Base-by-base conservation (phyloP, 1,140 invertebrate genomes). In the Caerostris extrusa region DNA sequence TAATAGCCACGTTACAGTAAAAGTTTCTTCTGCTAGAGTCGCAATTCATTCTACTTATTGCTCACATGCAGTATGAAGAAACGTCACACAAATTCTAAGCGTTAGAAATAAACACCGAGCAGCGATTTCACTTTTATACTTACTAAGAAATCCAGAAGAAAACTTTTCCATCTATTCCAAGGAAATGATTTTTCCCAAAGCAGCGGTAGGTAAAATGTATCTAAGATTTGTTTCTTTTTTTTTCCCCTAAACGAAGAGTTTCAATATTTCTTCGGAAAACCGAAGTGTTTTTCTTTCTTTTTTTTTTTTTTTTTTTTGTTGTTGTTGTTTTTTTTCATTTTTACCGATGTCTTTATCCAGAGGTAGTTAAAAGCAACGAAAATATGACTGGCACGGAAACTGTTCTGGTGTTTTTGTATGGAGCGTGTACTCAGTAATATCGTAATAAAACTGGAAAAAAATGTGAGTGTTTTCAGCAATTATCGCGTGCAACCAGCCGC, bases 401-500 rank as follows among this genome's bases (percentile, higher is more conserved):
- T 50, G 50, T 77, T 77, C 50, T 10, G 34, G 69, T 34, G 69
- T 77, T 50, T 77, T 77, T 77, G 19, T 34, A 53, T 77, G 34
- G 69, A 53, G 7, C 8, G 19, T 77, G 50, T 58, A 10, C 82
- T 8, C 7, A n/a, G 55, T 57, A 17, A 85, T n/a, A 57, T 85
- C 7, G n/a, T 58, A 85, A 60, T 85, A 85, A 85, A 58, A 85
- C 56, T 19, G 56, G 10, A 12, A 17, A 10, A 17, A 60, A 60
- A 60, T n/a, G n/a, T n/a, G n/a, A n/a, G n/a, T 57, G 17, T 7
- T 3, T 19, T 58, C 7, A 14, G 12, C 55, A 85, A 85, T 85
- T 58, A 85, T 85, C 58, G 82, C 82, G n/a, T 60, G 82, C 19
- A 58, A 12, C 56, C 17, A 85, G 19, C 82, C n/a, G n/a, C 82